Base-by-base conservation (phyloP, 64 coral and sea anemone genomes). In the Montipora cactus region DNA sequence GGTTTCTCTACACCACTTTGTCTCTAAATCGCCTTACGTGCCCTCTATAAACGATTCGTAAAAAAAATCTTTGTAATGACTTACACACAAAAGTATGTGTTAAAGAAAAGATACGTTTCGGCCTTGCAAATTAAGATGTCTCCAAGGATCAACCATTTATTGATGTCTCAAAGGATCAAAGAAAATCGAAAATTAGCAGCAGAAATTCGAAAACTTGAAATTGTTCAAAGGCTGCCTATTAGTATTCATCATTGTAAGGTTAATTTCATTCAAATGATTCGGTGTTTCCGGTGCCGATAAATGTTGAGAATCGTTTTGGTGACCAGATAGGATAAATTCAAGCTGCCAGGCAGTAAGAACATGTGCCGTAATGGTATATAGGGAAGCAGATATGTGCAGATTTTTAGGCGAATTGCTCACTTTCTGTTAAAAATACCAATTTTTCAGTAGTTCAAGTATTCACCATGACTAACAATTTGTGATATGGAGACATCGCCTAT, bases 281-380 rank as follows among this genome's bases (percentile, higher is more conserved):
- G 23, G 45, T 76, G 74, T 76, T 76, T 76, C 74, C 52, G 52
- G 52, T 55, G 12, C 74, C 74, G 9, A 76, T 13, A 76, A 76
- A 76, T 76, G 74, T 18, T 13, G 37, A 76, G 74, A 48, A 76
- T 76, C 22, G 12, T 76, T 48, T 76, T 71, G 74, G 74, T 48
- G 74, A 28, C 74, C 74, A 76, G 74, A 76, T 76, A 76, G 22
- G 74, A 76, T 48, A 44, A 76, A 76, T 44, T 76, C 74, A 46
- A 76, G 74, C 74, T 76, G 74, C 10, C 74, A 76, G 74, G 74
- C 37, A 47, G 74, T 48, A 76, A 76, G 3, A 76, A 47, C 28
- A 76, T 76, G 1, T 55, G 52, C 52, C 10, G 52, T 55, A 55
- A 55, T 55, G 52, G 52, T 55, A 55, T 55, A 55, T 3, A 55